These are phyloP conservation scores for Epizoanthus fatuus DNA, from an alignment of 92 coral and sea anemone species.

Conservation along the genomic window DNA sequence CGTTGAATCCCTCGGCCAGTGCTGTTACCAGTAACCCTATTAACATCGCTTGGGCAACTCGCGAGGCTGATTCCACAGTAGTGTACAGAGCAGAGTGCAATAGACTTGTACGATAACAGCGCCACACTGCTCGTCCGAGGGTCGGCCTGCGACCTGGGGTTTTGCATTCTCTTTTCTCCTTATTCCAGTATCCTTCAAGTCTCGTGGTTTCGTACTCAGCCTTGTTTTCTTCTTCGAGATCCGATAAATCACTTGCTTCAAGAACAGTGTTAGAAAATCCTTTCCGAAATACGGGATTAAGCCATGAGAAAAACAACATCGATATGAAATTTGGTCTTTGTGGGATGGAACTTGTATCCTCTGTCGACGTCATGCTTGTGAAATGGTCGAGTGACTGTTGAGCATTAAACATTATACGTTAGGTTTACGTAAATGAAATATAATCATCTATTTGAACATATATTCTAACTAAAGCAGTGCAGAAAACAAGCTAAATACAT, in stretches of 20 bases:
- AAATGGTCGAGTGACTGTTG: background rate
- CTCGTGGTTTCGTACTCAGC: slow-evolving; percentile 27
- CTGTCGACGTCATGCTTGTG: background rate
- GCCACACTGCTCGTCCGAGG: slow-evolving; percentile 44
- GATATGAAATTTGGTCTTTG: slow-evolving; percentile 15
- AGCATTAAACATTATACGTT: background rate
- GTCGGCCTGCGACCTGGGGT: slow-evolving; percentile 2
- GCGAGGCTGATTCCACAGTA: slow-evolving; percentile 4
- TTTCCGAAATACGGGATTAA: slow-evolving; percentile 36
- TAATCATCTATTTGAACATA: no score
- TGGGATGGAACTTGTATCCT: background rate
- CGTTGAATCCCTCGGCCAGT: slow-evolving; percentile 29
- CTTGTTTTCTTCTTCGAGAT: slow-evolving; percentile 32
- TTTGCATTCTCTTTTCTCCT: background rate
- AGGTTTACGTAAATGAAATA: background rate
- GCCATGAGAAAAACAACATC: slow-evolving; percentile 27
- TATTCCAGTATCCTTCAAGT: slow-evolving; percentile 4
- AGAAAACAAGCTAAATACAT: no score
- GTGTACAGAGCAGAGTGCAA: slow-evolving; percentile 28
- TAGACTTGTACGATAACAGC: slow-evolving; percentile 2
- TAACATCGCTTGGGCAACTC: slow-evolving; percentile 33
- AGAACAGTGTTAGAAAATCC: slow-evolving; percentile 16
- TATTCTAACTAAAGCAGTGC: no score
- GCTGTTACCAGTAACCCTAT: slow-evolving; percentile 29
- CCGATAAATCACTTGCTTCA: background rate